These are phyloP conservation scores for Manduca sexta DNA, from an alignment of 1,140 invertebrate species.

Conservation along the genomic window DNA sequence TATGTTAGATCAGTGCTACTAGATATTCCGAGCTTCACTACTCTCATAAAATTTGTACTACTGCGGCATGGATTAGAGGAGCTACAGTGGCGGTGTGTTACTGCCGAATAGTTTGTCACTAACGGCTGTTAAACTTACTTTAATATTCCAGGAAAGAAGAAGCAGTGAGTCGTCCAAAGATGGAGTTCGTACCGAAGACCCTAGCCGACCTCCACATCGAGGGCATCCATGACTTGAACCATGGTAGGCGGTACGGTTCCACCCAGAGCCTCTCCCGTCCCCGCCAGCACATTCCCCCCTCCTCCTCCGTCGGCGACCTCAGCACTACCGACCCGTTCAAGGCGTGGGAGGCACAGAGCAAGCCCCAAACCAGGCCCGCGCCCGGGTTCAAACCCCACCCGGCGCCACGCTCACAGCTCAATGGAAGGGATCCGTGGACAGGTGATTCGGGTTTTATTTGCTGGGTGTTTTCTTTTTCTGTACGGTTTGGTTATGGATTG, in stretches of 20 bases:
- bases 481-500: slow-evolving; percentile 44
- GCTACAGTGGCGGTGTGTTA: too few species aligned
- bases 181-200: slow-evolving; percentile 95
- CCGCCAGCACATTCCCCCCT: slow-evolving; percentile 35
- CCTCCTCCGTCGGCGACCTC: slow-evolving; percentile 59
- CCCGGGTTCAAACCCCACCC: slow-evolving; percentile 46
- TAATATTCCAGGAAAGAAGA: slow-evolving; percentile 87
- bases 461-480: slow-evolving; percentile 26
- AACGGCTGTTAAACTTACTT: too few species aligned
- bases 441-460: slow-evolving; percentile 67
- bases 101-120: too few species aligned
- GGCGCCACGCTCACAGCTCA: slow-evolving; percentile 35
- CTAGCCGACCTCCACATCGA: slow-evolving; percentile 91
- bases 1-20: too few species aligned
- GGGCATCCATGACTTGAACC: slow-evolving; percentile 69
- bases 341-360: slow-evolving; percentile 37
- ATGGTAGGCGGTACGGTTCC: slow-evolving; percentile 72
- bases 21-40: too few species aligned
- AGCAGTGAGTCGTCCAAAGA: slow-evolving; percentile 88
- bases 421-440: slow-evolving; percentile 69
- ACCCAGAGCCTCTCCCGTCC: slow-evolving; percentile 55
- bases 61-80: too few species aligned
- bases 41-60: too few species aligned
- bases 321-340: slow-evolving; percentile 37
- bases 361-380: slow-evolving; percentile 14